Percentiles rank a stretch among this genome's conserved stretches.
Evolutionary conservation across 2,888 invertebrate species (phyloP).

Genomic region (Drosophila kambysellisi): DNA sequence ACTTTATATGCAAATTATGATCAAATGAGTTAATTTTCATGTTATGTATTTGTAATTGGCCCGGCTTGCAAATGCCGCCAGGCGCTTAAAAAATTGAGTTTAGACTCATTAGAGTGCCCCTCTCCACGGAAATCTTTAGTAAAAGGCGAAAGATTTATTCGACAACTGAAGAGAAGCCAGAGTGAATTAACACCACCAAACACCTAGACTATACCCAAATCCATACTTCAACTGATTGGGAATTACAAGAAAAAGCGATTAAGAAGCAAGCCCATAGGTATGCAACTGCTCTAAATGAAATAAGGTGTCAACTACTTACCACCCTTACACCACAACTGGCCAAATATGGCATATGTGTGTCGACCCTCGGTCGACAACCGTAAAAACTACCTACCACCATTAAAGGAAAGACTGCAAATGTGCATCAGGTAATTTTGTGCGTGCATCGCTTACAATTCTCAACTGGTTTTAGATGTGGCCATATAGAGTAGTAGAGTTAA

Average conservation of each 20-base stretch:
- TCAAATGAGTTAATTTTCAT: accelerated
- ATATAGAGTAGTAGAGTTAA: too few relatives aligned
- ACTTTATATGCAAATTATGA: not conserved
- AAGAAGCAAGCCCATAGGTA: too few relatives aligned
- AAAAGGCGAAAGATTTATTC: slow-evolving; percentile 91
- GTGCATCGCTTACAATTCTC: slow-evolving; percentile 6
- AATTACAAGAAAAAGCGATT: not conserved
- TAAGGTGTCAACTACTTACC: too few relatives aligned
- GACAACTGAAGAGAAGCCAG: slow-evolving; percentile 88
- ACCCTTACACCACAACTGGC: too few relatives aligned
- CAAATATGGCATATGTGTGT: too few relatives aligned
- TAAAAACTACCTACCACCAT: too few relatives aligned
- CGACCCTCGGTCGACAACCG: too few relatives aligned
- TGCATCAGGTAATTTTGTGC: not conserved
- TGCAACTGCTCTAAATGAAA: too few relatives aligned
- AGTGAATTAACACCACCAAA: slow-evolving; percentile 73
- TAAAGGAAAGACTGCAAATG: not conserved
- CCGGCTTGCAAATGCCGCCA: slow-evolving; percentile 13
- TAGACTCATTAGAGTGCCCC: slow-evolving; percentile 86
- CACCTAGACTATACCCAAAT: not conserved
- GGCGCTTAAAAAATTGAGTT: slow-evolving; percentile 3
- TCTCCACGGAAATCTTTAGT: slow-evolving; percentile 91
- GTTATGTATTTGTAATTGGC: not conserved
- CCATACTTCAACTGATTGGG: not conserved
- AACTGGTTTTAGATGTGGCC: slow-evolving; percentile 1